Base-by-base conservation (phyloP, 1,140 invertebrate genomes). In the Hyphantria cunea region DNA sequence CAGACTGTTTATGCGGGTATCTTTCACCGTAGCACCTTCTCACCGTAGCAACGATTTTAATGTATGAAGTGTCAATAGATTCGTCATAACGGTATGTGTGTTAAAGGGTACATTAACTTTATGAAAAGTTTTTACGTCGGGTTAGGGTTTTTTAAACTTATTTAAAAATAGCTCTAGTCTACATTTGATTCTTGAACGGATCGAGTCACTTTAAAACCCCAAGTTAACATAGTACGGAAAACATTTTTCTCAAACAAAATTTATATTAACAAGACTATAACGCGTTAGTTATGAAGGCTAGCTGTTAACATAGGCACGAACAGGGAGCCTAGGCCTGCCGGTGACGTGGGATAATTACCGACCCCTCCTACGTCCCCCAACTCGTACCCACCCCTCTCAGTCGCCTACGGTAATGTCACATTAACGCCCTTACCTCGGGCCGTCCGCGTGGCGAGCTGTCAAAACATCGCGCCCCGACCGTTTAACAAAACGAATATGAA, bases 321-420 rank as follows among this genome's bases (percentile, higher is more conserved):
- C 76, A 82, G 76, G 79, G 74, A 71, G 79, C 78, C 83, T 86
- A 85, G 81, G 81, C 74, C 84, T 87, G 84, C 68, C 64, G 66
- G 39, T 87, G 84, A 87, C 84, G 75, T 80, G 83, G 80, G 83
- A 83, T 87, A 86, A 87, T 87, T 87, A 87, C 78, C 74, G 65
- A 70, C 65, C 62, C 68, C 72, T 63, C 52, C 72, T 52, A 32
- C 59, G 61, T 64, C 56, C 42, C 17, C 14, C 53, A 17, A 62
- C 68, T 67, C 42, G n/a, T 34, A 42, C 44, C 63, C 12, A 17
- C 50, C 12, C 63, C 58, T 14, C 65, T 32, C 62, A 52, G 54
- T 47, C 49, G 55, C 71, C 66, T 66, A 68, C 66, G 78, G 82
- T 84, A 82, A 87, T 82, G 84, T 84, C 81, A 87, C 79, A 87